phyloP scores from a whole-genome alignment of 2,888 invertebrate species.

The Drosophila falleni region DNA sequence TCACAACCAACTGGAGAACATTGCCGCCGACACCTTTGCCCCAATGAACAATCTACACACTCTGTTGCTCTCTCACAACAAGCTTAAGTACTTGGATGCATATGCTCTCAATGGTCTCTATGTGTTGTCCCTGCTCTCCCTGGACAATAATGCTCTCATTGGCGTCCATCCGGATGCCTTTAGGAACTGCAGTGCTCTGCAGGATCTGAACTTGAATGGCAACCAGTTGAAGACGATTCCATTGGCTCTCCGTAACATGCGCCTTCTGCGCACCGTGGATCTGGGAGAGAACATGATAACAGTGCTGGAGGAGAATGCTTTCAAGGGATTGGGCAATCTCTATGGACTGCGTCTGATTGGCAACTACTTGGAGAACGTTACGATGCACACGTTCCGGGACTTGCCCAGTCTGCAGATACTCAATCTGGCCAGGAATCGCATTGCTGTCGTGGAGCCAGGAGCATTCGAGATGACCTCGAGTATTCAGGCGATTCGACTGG shows the following conservation, averaged over 20 bases:
- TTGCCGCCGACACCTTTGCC: conserved; percentile 94
- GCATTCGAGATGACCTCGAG: conserved; percentile 92
- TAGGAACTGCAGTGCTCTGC: conserved; percentile 94
- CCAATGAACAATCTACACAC: conserved; percentile 97
- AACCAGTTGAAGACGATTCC: conserved; percentile 93
- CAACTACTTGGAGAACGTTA: conserved; percentile 93
- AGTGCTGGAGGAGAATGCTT: conserved; percentile 92
- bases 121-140: conserved; percentile 92
- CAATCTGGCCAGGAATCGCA: conserved; percentile 94
- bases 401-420: conserved; percentile 93
- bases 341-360: conserved; percentile 95
- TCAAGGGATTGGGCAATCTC: conserved; percentile 93
- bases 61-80: conserved; percentile 93
- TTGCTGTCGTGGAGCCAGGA: conserved; percentile 91
- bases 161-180: conserved; percentile 95
- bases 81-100: conserved; percentile 93
- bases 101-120: conserved; percentile 95
- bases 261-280: conserved; percentile 94
- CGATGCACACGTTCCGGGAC: conserved; percentile 92
- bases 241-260: conserved; percentile 93
- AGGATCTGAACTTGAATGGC: conserved; percentile 95
- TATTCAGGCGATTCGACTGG: conserved; percentile 94
- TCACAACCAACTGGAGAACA: conserved; percentile 92
- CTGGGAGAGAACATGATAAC: conserved; percentile 96
- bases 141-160: conserved; percentile 94